Base-by-base conservation (phyloP, 1,140 invertebrate genomes). In the Macrotrachela quadricornifera region DNA sequence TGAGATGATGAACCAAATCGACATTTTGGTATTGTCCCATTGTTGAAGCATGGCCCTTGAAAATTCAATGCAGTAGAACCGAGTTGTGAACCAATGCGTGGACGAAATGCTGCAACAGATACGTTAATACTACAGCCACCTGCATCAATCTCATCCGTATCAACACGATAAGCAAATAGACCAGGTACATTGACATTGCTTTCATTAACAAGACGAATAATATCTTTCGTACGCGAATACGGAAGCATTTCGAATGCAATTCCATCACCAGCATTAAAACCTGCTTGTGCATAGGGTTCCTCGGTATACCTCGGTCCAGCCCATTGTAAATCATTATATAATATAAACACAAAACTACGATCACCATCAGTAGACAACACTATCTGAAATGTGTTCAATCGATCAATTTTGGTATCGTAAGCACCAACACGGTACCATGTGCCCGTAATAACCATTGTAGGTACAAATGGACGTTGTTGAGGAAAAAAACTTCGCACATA, bases 321-420 rank as follows among this genome's bases (percentile, higher is more conserved):
- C 47, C 47, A 49, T 40, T 16, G n/a, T 49, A 49, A 39, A n/a
- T 16, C 4, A 40, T 49, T 6, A 49, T 49, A 49, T 17, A 39
- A 39, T 11, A 49, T 39, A 16, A 49, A 39, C 16, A 38, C 47
- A 49, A 49, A 49, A 6, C 36, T 39, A 16, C 17, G 8, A 16
- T 9, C n/a, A 16, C 47, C 47, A 49, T 49, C 18, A 39, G 47
- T 49, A 10, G 47, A 39, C 15, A 49, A 15, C 17, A 49, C 6
- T 11, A n/a, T 38, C 17, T 49, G 47, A 49, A 49, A 49, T 39
- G 47, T 49, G 47, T 49, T 49, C 11, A n/a, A n/a, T n/a, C n/a
- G n/a, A n/a, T n/a, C n/a, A n/a, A n/a, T n/a, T n/a, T n/a, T n/a
- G n/a, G n/a, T n/a, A n/a, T n/a, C n/a, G n/a, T n/a, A n/a, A n/a